A percentile compares a stretch with the other conserved stretches of the same genome.
Conservation (phyloP, 2,797 vertebrate genomes). For the Distichodus sexfasciatus region DNA sequence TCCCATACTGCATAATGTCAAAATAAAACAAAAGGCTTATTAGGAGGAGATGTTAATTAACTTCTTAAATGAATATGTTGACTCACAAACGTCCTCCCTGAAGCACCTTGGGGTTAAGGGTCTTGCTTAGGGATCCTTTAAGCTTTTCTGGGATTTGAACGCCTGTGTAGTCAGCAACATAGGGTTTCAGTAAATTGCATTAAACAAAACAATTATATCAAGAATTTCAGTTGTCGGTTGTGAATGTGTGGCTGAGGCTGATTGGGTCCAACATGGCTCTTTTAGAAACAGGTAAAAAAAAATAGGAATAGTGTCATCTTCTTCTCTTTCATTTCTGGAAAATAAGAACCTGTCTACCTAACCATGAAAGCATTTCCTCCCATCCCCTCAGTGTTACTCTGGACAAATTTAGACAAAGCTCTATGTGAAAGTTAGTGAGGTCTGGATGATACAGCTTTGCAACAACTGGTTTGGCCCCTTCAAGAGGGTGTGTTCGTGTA, state of each 20-base stretch:
- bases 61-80: constrained; percentile 4
- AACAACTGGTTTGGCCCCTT: constrained; percentile 22
- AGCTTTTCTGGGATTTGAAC: no score
- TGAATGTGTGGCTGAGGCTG: constrained; percentile 12
- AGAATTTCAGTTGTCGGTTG: no score
- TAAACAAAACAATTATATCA: no score
- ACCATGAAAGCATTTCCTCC: constrained; percentile 68
- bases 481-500: constrained; percentile 22
- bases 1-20: constrained; percentile 39
- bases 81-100: background rate
- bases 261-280: constrained; percentile 42
- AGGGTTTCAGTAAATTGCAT: no score
- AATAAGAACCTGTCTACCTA: constrained; percentile 48
- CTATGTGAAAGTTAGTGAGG: constrained; percentile 54
- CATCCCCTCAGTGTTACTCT: constrained; percentile 60
- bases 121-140: no score
- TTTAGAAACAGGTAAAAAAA: constrained; percentile 69
- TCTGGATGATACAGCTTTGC: constrained; percentile 33
- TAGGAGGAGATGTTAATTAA: background rate
- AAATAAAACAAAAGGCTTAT: constrained; percentile 34
- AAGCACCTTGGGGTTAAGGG: no score
- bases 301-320: constrained; percentile 44
- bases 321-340: constrained; percentile 35
- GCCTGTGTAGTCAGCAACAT: no score
- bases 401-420: constrained; percentile 62